A percentile compares a stretch with the other conserved stretches of the same genome.
Evolutionary conservation across 2,797 vertebrate species (phyloP).

Genomic region (Onychomys leucogaster): DNA sequence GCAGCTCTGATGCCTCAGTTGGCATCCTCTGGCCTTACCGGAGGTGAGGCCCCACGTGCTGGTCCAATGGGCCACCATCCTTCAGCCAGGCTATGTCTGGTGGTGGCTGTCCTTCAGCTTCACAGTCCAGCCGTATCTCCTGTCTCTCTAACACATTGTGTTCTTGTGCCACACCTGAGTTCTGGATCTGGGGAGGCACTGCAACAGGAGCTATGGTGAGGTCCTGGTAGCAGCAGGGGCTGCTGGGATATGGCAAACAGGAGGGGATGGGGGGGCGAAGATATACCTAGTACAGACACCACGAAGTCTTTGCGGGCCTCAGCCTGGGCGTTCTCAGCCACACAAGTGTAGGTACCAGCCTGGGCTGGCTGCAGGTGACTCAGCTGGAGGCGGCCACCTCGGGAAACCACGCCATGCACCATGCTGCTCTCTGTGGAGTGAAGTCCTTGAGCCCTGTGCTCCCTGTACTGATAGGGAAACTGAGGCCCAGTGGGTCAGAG

Average conservation of each 20-base stretch:
- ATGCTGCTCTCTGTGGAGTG: slow-evolving; percentile 85
- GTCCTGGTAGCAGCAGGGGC: accelerated
- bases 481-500: background rate
- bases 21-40: slow-evolving; percentile 84
- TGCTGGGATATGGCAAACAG: accelerated
- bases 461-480: background rate
- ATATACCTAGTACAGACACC: slow-evolving; percentile 92
- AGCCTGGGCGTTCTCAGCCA: slow-evolving; percentile 88
- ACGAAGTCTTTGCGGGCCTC: slow-evolving; percentile 90
- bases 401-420: slow-evolving; percentile 89
- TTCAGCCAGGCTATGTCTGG: slow-evolving; percentile 94
- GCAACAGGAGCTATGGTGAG: background rate
- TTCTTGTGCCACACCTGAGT: slow-evolving; percentile 87
- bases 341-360: slow-evolving; percentile 93
- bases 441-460: background rate
- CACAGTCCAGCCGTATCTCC: slow-evolving; percentile 91
- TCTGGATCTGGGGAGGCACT: slow-evolving; percentile 92
- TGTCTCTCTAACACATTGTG: slow-evolving; percentile 88
- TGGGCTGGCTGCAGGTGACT: slow-evolving; percentile 92
- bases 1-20: accelerated
- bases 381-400: slow-evolving; percentile 92
- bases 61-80: slow-evolving; percentile 89
- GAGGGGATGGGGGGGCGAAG: accelerated
- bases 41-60: slow-evolving; percentile 77
- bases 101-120: slow-evolving; percentile 89